A percentile compares a stretch with the other conserved stretches of the same genome.
Evolutionary conservation across 2,888 invertebrate species (phyloP).

Genomic region (Steinernema hermaphroditum): DNA sequence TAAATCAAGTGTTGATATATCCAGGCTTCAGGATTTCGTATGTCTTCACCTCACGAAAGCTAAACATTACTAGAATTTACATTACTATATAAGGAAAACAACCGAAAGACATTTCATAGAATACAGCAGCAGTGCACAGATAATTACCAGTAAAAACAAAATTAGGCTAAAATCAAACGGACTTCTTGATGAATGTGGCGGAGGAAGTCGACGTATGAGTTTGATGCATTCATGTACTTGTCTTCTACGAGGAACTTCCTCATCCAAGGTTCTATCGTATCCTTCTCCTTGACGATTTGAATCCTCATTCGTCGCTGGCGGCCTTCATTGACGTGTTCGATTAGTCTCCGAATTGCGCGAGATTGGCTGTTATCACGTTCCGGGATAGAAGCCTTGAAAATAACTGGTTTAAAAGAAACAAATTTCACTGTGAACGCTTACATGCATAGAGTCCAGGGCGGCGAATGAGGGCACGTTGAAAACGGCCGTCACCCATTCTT

Average conservation of each 20-base stretch:
- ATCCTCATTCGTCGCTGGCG: slow-evolving; percentile 72
- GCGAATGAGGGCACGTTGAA: slow-evolving; percentile 85
- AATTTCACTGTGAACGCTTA: slow-evolving; percentile 34
- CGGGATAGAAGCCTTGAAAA: slow-evolving; percentile 75
- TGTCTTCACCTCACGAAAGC: no score
- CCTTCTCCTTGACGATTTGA: slow-evolving; percentile 87
- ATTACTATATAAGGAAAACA: no score
- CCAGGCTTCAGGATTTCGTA: no score
- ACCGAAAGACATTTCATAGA: no score
- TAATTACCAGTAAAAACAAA: background rate
- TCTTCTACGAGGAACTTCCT: slow-evolving; percentile 96
- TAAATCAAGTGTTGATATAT: slow-evolving; percentile 3
- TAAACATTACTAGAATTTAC: no score
- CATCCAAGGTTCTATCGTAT: slow-evolving; percentile 87
- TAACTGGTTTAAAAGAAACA: background rate
- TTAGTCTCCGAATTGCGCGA: slow-evolving; percentile 75
- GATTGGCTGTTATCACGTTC: slow-evolving; percentile 76
- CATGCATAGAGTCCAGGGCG: slow-evolving; percentile 80
- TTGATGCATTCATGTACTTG: slow-evolving; percentile 68
- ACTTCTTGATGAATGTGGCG: slow-evolving; percentile 99
- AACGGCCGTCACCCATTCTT: slow-evolving; percentile 82
- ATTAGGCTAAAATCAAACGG: slow-evolving; percentile 76
- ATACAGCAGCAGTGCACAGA: background rate
- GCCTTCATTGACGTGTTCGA: slow-evolving; percentile 74
- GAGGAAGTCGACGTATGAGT: slow-evolving; percentile 93